Base-by-base conservation (phyloP, 1,140 invertebrate genomes). In the Caenorhabditis latens region DNA sequence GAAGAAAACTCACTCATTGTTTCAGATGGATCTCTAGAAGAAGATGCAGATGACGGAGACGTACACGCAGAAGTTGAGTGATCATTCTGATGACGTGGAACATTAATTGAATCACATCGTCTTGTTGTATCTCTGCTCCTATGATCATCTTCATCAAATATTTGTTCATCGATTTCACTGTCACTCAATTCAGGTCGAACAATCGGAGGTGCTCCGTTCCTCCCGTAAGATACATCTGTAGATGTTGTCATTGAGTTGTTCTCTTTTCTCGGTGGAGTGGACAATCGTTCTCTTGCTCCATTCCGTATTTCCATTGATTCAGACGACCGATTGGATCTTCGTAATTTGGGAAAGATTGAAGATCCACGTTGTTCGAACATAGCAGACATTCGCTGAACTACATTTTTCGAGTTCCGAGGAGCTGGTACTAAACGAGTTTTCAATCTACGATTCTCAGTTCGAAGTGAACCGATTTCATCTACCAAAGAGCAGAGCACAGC, bases 101-200 rank as follows among this genome's bases (percentile, higher is more conserved):
- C 42, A 83, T 57, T 86, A 0, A 86, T 9, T 21, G 85, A 86
- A 57, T 86, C 85, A 53, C 71, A 86, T 58, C 71, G 43, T 63
- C 71, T 50, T 9, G 42, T 46, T 24, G 79, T 55, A 46, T 55
- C 53, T 40, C 75, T 71, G n/a, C 79, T 71, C n/a, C 58, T 46
- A 21, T 65, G 53, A 50, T 43, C 48, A 46, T 82, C 85, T n/a
- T 88, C 88, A 42, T 67, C 75, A 67, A 88, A 89, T 21, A 89
- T 40, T 46, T 89, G 79, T 46, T 79, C 67, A 43, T 89, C 88
- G 21, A 89, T 84, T 65, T 89, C 88, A 46, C 83, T 85, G 57
- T 89, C 88, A 48, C 67, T 85, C 24, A 85, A 16, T 83, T 89
- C 88, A 16, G 88, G 88, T 40, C 84, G 83, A 16, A 89, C 88